Base-by-base conservation (phyloP, 2,888 invertebrate species). In the Andrena trimmerana region DNA sequence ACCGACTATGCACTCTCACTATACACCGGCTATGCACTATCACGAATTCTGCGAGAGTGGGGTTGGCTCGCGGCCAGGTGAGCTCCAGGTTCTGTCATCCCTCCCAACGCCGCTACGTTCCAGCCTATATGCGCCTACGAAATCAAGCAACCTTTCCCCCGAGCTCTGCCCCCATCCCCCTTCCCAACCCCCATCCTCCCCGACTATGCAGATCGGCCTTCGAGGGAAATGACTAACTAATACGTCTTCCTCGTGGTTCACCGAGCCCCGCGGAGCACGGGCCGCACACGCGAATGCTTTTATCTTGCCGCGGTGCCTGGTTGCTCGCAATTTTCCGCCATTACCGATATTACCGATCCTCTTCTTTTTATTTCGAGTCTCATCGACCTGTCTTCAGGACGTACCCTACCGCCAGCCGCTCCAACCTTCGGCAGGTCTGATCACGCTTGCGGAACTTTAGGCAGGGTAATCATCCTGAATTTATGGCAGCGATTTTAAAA, bases 1-100 rank as follows among this genome's bases (percentile, higher is more conserved):
- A 81, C 86, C 77, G 77, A 86, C 87, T 89, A 85, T 87, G 84
- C 85, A 86, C 84, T 65, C 80, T 82, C 79, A 74, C 86, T 87
- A 86, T 86, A 83, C 88, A 88, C 76, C 86, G 86, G 88, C 87
- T 88, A 89, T 91, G 90, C 90, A 89, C 91, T 89, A 86, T 85
- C 83, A 85, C 76, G 71, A 74, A 52, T 66, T 69, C 75, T 77
- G 27, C 57, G 74, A 69, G 72, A 86, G 78, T 66, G 80, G 81
- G 81, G 85, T 91, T 93, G 93, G 93, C 93, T 88, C 84, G 70
- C 76, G 78, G 92, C 93, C 93, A 93, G 92, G 90, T 93, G 91
- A 90, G 91, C 91, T 91, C 88, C 88, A 88, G 84, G 84, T 89
- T 91, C 88, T 91, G 90, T 92, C 91, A 83, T 84, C 78, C 89